These are phyloP conservation scores for Cotesia congregata DNA, from an alignment of 2,888 invertebrate genomes.

Conservation along the genomic window DNA sequence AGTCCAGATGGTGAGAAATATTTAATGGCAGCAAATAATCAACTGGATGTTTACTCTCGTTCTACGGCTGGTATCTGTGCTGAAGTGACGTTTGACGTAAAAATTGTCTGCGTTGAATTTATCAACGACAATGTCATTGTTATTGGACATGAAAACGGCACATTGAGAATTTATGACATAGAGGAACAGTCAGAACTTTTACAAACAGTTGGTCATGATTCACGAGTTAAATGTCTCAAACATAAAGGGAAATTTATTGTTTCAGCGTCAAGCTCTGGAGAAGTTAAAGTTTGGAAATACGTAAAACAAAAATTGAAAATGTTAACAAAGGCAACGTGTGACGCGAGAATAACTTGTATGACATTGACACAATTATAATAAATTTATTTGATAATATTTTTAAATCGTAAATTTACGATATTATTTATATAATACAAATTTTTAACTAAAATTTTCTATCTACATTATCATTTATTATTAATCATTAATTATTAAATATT, in stretches of 20 bases:
- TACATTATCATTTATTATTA: background rate
- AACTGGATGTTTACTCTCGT: constrained; percentile 80
- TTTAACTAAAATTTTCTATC: constrained; percentile 37
- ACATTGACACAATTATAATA: constrained; percentile 70
- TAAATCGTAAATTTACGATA: constrained; percentile 48
- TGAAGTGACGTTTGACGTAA: constrained; percentile 77
- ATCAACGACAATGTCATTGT: constrained; percentile 74
- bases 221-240: constrained; percentile 79
- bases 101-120: constrained; percentile 82
- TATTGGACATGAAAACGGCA: constrained; percentile 83
- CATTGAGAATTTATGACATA: constrained; percentile 75
- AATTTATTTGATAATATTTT: constrained; percentile 22
- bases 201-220: constrained; percentile 74
- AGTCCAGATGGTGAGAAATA: constrained; percentile 84
- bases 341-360: constrained; percentile 81
- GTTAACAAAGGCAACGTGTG: constrained; percentile 72
- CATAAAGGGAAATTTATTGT: constrained; percentile 75
- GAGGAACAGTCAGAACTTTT: constrained; percentile 69
- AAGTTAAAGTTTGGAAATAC: constrained; percentile 81
- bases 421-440: constrained; percentile 54
- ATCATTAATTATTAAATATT: background rate
- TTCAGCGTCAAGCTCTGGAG: constrained; percentile 84
- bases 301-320: constrained; percentile 65
- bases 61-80: constrained; percentile 79
- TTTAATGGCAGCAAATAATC: constrained; percentile 79